Evolutionary conservation across 2,113 vertebrate species (phyloP).

Genomic region (Kryptolebias marmoratus): DNA sequence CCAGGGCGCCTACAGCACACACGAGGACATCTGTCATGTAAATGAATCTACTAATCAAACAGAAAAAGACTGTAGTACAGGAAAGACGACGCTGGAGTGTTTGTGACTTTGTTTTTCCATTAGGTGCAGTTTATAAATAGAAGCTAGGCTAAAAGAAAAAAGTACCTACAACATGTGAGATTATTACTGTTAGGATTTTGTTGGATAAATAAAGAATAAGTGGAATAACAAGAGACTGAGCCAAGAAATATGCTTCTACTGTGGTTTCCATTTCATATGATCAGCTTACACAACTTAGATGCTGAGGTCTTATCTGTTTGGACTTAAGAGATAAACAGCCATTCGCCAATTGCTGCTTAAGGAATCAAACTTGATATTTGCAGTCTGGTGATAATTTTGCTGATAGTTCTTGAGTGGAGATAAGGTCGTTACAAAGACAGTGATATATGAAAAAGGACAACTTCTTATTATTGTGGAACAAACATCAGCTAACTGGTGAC

Average conservation of each 20-base stretch:
- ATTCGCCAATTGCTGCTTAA: slow-evolving; percentile 35
- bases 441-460: slow-evolving; percentile 6
- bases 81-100: slow-evolving; percentile 4
- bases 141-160: slow-evolving; percentile 24
- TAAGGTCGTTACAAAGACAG: slow-evolving; percentile 25
- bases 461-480: background rate
- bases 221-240: slow-evolving; percentile 41
- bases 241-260: slow-evolving; percentile 43
- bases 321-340: slow-evolving; percentile 39
- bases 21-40: slow-evolving; percentile 69
- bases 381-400: slow-evolving; percentile 64
- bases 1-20: slow-evolving; percentile 52
- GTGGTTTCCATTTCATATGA: slow-evolving; percentile 31
- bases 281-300: slow-evolving; percentile 35
- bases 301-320: slow-evolving; percentile 28
- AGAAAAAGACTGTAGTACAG: slow-evolving; percentile 28
- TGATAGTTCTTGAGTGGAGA: slow-evolving; percentile 24
- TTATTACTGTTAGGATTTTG: slow-evolving; percentile 52
- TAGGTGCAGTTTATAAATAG: slow-evolving; percentile 22
- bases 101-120: slow-evolving; percentile 32
- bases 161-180: slow-evolving; percentile 31
- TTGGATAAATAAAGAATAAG: slow-evolving; percentile 44
- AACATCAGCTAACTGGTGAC: no score
- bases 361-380: slow-evolving; percentile 66
- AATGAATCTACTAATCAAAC: slow-evolving; percentile 72